These are phyloP conservation scores for Latrodectus geometricus DNA, from an alignment of 1,140 invertebrate species.

Conservation along the genomic window DNA sequence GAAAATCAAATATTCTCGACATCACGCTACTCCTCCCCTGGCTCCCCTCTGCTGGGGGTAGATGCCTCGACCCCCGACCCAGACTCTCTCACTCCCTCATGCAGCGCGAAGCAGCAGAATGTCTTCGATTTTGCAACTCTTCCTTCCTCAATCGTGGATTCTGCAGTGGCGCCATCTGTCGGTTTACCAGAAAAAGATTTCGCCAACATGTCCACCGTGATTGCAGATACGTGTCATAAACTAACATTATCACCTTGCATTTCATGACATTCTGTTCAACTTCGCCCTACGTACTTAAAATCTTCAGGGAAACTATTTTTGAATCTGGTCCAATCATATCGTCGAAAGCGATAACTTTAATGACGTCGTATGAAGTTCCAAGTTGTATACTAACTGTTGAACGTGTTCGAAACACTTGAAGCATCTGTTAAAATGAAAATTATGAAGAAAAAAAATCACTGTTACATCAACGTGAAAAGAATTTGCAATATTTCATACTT, in stretches of 20 bases:
- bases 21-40: conserved; percentile 19
- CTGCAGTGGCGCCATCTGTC: conserved; percentile 3
- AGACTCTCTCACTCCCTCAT: conserved; percentile 32
- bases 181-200: conserved; percentile 4
- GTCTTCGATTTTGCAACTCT: conserved; percentile 48
- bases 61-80: conserved; percentile 47
- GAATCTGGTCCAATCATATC: conserved; percentile 43
- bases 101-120: conserved; percentile 19
- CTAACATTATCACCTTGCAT: conserved; percentile 27
- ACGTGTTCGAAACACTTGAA: background rate
- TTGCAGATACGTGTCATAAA: conserved; percentile 32
- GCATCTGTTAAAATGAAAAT: background rate
- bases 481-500: too few relatives aligned
- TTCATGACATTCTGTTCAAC: background rate
- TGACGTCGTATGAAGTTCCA: too few relatives aligned
- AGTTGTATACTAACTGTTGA: background rate
- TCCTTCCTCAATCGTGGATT: background rate
- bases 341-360: background rate
- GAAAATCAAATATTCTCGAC: conserved; percentile 75
- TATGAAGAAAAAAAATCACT: background rate
- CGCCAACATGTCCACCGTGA: conserved; percentile 1
- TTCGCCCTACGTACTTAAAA: background rate
- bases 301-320: background rate
- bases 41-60: conserved; percentile 30
- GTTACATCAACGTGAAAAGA: too few relatives aligned